Base-by-base conservation (phyloP, 2,797 vertebrate genomes). In the Pampus argenteus region DNA sequence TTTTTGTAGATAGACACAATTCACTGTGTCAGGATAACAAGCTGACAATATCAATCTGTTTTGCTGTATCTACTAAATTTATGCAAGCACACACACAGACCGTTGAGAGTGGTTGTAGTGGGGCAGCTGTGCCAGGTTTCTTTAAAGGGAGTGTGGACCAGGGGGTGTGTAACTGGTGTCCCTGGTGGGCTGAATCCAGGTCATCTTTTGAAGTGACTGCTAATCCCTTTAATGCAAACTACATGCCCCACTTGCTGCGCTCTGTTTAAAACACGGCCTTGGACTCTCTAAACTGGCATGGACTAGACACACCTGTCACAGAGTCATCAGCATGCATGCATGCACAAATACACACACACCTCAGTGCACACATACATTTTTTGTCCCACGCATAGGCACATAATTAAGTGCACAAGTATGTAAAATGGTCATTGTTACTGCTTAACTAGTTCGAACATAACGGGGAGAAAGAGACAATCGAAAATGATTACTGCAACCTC, bases 141-240 rank as follows among this genome's bases (percentile, higher is more conserved):
- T 94, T 94, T 94, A 93, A 94, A 93, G 93, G 91, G 91, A 92
- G 89, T 75, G 86, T 91, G 89, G 91, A 93, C 92, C 90, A 87
- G 92, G 92, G 92, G 92, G 90, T 92, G 93, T 94, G 93, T 93
- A 91, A 94, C 94, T 93, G 94, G 93, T 94, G 93, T 95, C 94
- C 94, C 94, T 91, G 91, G 94, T 94, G 94, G 93, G 92, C 91
- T 68, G 88, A 95, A 95, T 95, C 93, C 94, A 95, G 94, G 93
- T 95, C 94, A 95, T 95, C 94, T 95, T 95, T 95, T 95, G 94
- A 95, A 94, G 94, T 94, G 93, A 91, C 94, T 94, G 93, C 93
- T 95, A 95, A 94, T 95, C 93, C 93, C 92, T 94, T 95, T 94
- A 95, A 95, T 94, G 93, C 93, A 93, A 95, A 94, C 92, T 93